Conservation (phyloP, 1,140 invertebrate species). For the Acromyrmex heyeri region DNA sequence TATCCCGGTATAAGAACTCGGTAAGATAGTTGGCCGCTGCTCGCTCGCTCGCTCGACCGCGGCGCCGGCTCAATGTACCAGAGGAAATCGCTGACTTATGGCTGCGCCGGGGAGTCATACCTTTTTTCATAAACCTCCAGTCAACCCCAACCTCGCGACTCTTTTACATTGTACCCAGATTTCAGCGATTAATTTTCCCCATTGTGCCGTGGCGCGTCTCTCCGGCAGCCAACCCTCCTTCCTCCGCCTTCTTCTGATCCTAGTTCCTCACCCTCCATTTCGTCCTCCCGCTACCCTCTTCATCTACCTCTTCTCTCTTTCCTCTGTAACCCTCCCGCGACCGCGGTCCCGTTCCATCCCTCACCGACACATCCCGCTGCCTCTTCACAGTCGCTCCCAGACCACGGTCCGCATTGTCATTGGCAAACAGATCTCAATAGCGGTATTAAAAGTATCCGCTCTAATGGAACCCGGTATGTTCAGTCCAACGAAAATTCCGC, state of each 20-base stretch:
- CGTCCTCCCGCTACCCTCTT: not conserved
- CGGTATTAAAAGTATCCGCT: slow-evolving; percentile 83
- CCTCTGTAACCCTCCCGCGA: slow-evolving; percentile 25
- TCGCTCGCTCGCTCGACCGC: slow-evolving; percentile 54
- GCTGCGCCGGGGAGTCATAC: slow-evolving; percentile 78
- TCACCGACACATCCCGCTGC: slow-evolving; percentile 61
- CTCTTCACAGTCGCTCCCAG: slow-evolving; percentile 66
- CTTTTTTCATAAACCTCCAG: slow-evolving; percentile 83
- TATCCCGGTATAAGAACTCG: slow-evolving; percentile 66
- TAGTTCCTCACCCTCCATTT: not conserved
- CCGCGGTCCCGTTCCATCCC: slow-evolving; percentile 60
- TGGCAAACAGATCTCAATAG: slow-evolving; percentile 84
- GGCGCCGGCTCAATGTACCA: slow-evolving; percentile 81
- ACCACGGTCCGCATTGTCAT: slow-evolving; percentile 82
- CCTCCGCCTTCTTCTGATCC: not conserved
- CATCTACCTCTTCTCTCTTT: slow-evolving; percentile 14
- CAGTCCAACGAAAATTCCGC: slow-evolving; percentile 74
- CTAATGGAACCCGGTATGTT: slow-evolving; percentile 81
- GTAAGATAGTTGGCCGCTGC: slow-evolving; percentile 65
- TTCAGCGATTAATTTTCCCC: slow-evolving; percentile 86
- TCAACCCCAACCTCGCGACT: slow-evolving; percentile 80
- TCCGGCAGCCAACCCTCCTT: slow-evolving; percentile 60
- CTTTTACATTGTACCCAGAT: slow-evolving; percentile 86
- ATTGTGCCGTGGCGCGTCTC: slow-evolving; percentile 77
- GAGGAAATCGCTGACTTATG: slow-evolving; percentile 84